A percentile compares a stretch with the other conserved stretches of the same genome.
phyloP scores from a whole-genome alignment of 2,797 vertebrate species.

The Cossypha heuglini region DNA sequence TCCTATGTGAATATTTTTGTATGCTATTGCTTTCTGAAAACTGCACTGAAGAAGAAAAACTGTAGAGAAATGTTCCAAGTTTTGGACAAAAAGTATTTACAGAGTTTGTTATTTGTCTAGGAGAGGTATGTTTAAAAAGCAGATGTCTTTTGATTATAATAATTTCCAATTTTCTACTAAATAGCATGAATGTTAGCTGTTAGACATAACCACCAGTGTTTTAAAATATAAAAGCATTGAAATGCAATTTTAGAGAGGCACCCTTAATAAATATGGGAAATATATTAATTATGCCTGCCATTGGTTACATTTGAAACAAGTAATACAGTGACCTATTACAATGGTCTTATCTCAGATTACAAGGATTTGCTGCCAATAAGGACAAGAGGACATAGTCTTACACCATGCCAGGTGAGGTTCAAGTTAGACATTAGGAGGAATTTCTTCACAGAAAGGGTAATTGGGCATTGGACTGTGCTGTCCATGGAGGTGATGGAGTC shows the following conservation, averaged over 20 bases:
- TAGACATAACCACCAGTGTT: not conserved
- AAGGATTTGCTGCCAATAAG: not conserved
- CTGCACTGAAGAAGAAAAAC: not conserved
- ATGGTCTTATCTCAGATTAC: not conserved
- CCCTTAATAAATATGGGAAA: not conserved
- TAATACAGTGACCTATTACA: not conserved
- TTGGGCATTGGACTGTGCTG: not conserved
- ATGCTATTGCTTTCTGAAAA: not conserved
- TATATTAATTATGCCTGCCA: not conserved
- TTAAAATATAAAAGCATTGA: not conserved
- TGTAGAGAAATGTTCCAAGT: not conserved
- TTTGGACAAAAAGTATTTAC: not conserved
- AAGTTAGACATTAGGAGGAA: not conserved
- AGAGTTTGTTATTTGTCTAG: not conserved
- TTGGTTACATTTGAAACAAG: not conserved
- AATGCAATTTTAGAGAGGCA: not conserved
- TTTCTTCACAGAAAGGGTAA: not conserved
- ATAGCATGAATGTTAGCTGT: not conserved
- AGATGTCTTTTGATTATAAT: not conserved
- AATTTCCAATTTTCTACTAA: not conserved
- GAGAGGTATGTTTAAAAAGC: not conserved
- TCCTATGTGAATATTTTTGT: not conserved
- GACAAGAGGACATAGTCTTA: not conserved
- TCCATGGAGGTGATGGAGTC: not conserved
- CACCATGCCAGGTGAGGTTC: rapidly evolving